Conservation (phyloP, 2,888 invertebrate species). For the Drosophila mettleri region DNA sequence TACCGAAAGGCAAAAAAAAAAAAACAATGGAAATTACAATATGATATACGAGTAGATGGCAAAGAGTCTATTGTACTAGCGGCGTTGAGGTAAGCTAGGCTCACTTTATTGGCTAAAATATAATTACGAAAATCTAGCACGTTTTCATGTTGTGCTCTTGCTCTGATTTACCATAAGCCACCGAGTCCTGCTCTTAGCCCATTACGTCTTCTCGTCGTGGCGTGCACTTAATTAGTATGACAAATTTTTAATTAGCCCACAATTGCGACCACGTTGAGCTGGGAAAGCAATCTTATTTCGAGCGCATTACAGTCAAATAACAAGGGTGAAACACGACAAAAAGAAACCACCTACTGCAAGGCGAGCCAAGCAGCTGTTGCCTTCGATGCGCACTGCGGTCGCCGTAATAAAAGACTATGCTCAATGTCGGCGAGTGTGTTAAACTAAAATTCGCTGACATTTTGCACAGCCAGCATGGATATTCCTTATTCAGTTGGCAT, state of each 20-base stretch:
- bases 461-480: constrained; percentile 49
- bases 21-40: constrained; percentile 65
- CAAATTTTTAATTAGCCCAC: constrained; percentile 77
- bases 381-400: constrained; percentile 38
- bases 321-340: constrained; percentile 9
- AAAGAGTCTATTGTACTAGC: constrained; percentile 4
- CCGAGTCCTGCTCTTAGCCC: constrained; percentile 27
- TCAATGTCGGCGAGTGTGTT: constrained; percentile 76
- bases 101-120: constrained; percentile 48
- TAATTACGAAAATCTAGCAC: constrained; percentile 60
- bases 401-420: constrained; percentile 73
- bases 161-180: constrained; percentile 63
- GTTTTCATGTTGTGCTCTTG: constrained; percentile 27
- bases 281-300: constrained; percentile 68
- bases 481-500: constrained; percentile 28
- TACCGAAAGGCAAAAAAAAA: constrained; percentile 19
- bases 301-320: constrained; percentile 63
- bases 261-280: constrained; percentile 65
- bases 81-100: constrained; percentile 2
- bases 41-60: constrained; percentile 53
- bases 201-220: constrained; percentile 42
- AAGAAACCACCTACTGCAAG: constrained; percentile 50
- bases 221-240: constrained; percentile 78
- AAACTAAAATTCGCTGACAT: constrained; percentile 74
- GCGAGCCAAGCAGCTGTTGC: constrained; percentile 73